phyloP scores from a whole-genome alignment of 2,797 vertebrate species.

The Sparus aurata region DNA sequence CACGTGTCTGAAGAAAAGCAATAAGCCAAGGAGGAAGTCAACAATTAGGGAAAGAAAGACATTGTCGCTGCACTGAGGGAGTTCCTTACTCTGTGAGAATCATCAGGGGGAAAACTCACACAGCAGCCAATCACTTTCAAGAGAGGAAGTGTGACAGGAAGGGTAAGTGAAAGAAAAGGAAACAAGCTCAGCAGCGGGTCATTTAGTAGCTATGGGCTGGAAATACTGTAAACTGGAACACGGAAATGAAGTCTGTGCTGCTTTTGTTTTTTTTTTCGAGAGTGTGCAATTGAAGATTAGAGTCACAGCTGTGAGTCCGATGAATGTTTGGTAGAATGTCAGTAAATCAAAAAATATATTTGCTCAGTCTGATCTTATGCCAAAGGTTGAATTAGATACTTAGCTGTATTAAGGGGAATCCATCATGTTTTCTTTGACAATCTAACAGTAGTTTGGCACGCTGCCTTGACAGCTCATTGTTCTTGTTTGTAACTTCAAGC shows the following conservation, averaged over 20 bases:
- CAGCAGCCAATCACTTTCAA: slow-evolving; percentile 32
- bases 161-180: slow-evolving; percentile 44
- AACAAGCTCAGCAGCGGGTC: slow-evolving; percentile 17
- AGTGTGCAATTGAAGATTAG: background rate
- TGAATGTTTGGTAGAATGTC: background rate
- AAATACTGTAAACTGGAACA: background rate
- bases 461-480: background rate
- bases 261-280: background rate
- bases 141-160: slow-evolving; percentile 55
- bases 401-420: background rate
- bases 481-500: background rate
- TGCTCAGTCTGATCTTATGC: background rate
- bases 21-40: background rate
- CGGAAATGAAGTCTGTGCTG: background rate
- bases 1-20: background rate
- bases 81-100: background rate
- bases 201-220: background rate
- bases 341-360: background rate
- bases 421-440: background rate
- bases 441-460: background rate
- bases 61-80: no score
- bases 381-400: background rate
- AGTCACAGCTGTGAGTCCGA: background rate
- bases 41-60: background rate
- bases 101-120: background rate